Evolutionary conservation across 2,797 vertebrate genomes (phyloP).

Genomic region (Silurus lanzhouensis): DNA sequence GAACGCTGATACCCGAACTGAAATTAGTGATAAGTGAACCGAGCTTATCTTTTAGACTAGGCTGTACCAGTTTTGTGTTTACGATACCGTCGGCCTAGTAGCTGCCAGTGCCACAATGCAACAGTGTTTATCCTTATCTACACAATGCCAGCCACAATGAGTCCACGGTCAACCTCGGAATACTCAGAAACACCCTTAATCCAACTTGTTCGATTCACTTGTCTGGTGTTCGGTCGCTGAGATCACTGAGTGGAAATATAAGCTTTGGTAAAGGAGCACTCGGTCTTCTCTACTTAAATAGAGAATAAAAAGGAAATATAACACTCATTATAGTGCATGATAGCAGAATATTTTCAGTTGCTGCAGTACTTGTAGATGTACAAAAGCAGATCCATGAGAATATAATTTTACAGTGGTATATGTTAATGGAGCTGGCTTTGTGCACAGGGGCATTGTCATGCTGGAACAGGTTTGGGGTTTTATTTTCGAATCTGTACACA

Average conservation of each 20-base stretch:
- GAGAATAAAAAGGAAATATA: not conserved
- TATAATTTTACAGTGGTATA: too few species aligned
- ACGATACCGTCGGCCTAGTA: not conserved
- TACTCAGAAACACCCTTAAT: constrained; percentile 1
- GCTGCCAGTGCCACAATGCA: not conserved
- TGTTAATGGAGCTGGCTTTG: too few species aligned
- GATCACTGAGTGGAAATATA: not conserved
- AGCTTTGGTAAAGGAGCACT: not conserved
- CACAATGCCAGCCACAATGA: not conserved
- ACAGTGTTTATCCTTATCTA: constrained; percentile 14
- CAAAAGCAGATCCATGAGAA: too few species aligned
- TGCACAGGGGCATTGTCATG: too few species aligned
- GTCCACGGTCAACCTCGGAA: not conserved
- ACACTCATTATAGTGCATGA: not conserved
- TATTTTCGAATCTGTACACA: too few species aligned
- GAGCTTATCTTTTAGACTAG: constrained; percentile 16
- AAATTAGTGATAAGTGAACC: not conserved
- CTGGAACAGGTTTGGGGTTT: too few species aligned
- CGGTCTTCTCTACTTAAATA: not conserved
- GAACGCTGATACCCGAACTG: not conserved
- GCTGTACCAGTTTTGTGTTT: constrained; percentile 17
- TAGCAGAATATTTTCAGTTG: not conserved
- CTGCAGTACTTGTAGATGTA: too few species aligned
- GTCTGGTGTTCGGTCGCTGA: not conserved
- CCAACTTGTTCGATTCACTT: not conserved